A percentile compares a stretch with the other conserved stretches of the same genome.
These are phyloP conservation scores for Anguilla anguilla DNA, from an alignment of 2,797 vertebrate species.

Conservation along the genomic window DNA sequence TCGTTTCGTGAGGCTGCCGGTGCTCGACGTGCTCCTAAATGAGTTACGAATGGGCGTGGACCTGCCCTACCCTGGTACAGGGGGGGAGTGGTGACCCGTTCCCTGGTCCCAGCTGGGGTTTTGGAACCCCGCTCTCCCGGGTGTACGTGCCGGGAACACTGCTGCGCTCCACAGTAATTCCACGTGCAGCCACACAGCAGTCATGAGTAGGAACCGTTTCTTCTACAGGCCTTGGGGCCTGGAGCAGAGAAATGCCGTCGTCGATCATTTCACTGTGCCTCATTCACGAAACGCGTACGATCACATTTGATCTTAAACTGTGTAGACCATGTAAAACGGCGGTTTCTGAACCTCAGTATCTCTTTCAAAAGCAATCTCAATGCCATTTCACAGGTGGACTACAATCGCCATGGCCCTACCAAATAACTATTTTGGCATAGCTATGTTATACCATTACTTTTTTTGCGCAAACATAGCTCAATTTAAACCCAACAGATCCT, in stretches of 20 bases:
- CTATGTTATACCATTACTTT: too few relatives aligned
- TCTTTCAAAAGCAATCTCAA: too few relatives aligned
- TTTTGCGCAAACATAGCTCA: too few relatives aligned
- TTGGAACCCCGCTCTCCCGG: conserved; percentile 12
- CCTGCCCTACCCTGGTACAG: neutral
- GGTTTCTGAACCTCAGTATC: too few relatives aligned
- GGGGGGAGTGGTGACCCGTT: neutral
- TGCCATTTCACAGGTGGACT: too few relatives aligned
- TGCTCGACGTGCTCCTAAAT: neutral
- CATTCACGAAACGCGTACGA: too few relatives aligned
- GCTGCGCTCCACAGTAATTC: conserved; percentile 45
- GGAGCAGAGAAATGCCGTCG: conserved; percentile 49
- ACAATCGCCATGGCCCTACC: too few relatives aligned
- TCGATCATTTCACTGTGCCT: conserved; percentile 54
- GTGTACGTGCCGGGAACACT: conserved; percentile 28
- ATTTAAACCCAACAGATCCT: too few relatives aligned
- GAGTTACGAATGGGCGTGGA: neutral
- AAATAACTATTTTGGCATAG: too few relatives aligned
- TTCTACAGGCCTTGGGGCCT: conserved; percentile 44
- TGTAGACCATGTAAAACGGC: too few relatives aligned
- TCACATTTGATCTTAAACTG: too few relatives aligned
- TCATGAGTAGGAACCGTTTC: conserved; percentile 55
- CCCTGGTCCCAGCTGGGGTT: neutral
- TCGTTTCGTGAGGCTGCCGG: neutral
- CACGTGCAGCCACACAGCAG: conserved; percentile 50